Conservation (phyloP, 2,113 vertebrate species). For the Corapipo altera region DNA sequence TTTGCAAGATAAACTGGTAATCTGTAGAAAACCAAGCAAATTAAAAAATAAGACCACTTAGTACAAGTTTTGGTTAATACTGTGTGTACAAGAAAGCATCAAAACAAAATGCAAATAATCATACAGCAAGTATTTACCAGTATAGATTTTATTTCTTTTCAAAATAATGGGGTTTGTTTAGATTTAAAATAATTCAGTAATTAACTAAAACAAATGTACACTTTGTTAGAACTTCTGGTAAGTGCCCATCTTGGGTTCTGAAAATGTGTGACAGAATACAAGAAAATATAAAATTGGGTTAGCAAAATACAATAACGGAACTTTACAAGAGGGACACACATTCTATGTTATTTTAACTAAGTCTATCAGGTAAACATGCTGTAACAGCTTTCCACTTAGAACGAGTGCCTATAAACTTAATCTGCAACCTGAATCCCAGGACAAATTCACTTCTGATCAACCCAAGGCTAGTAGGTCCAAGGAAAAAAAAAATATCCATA, state of each 20-base stretch:
- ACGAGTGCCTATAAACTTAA: background rate
- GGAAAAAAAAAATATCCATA: background rate
- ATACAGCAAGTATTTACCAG: conserved; percentile 52
- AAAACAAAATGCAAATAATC: conserved; percentile 37
- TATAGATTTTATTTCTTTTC: conserved; percentile 75
- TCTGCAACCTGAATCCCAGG: background rate
- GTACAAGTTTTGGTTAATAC: background rate
- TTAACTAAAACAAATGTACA: conserved; percentile 59
- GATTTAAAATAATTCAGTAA: conserved; percentile 67
- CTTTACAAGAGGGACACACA: conserved; percentile 29
- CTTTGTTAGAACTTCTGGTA: conserved; percentile 56
- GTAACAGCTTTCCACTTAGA: conserved; percentile 46
- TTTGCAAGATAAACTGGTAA: background rate
- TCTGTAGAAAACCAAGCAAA: background rate
- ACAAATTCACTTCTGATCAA: conserved; percentile 10
- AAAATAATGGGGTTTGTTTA: conserved; percentile 68
- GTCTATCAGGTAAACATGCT: conserved; percentile 36
- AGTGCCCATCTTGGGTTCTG: conserved; percentile 44
- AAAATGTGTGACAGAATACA: conserved; percentile 67
- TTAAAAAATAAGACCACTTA: background rate
- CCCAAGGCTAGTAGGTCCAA: background rate
- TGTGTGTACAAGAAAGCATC: background rate
- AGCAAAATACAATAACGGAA: conserved; percentile 24
- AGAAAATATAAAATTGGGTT: conserved; percentile 68
- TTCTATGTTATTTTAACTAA: conserved; percentile 8